Evolutionary conservation across 2,888 invertebrate genomes (phyloP).

Genomic region (Bombyx huttoni): DNA sequence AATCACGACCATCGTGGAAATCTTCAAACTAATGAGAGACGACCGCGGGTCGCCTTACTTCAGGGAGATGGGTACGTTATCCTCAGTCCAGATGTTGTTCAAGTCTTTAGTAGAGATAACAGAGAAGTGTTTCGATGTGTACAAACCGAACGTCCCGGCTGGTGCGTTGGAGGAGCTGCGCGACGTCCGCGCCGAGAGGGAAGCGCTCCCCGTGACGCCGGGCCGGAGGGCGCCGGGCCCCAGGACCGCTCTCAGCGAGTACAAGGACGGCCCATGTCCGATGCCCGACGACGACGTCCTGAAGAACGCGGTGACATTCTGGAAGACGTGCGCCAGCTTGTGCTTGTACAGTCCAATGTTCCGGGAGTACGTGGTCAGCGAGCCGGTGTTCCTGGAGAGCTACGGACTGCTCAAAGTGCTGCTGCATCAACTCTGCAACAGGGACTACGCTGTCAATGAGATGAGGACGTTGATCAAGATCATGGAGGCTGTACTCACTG

Average conservation of each 20-base stretch:
- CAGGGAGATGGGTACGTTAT: conserved; percentile 44
- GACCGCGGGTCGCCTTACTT: conserved; percentile 35
- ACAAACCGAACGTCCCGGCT: conserved; percentile 33
- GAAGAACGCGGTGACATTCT: conserved; percentile 57
- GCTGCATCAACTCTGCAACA: conserved; percentile 31
- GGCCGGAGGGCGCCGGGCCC: conserved; percentile 20
- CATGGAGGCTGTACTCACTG: conserved; percentile 53
- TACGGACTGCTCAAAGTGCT: conserved; percentile 46
- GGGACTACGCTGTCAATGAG: conserved; percentile 24
- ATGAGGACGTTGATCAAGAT: conserved; percentile 40
- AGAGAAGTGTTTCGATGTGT: conserved; percentile 45
- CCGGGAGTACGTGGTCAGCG: conserved; percentile 47
- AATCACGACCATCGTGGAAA: conserved; percentile 73
- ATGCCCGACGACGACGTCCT: conserved; percentile 42
- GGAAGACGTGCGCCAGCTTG: conserved; percentile 63
- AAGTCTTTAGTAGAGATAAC: conserved; percentile 48
- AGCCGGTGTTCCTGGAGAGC: conserved; percentile 42
- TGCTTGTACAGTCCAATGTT: conserved; percentile 72
- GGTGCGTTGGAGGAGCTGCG: conserved; percentile 39
- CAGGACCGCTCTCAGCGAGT: conserved; percentile 18
- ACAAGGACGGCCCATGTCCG: conserved; percentile 15
- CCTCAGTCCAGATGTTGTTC: conserved; percentile 57
- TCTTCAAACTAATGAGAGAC: conserved; percentile 57
- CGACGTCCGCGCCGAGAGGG: conserved; percentile 34
- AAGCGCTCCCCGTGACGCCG: conserved; percentile 21